phyloP scores from a whole-genome alignment of 2,888 invertebrate species.

The Diadromus collaris region DNA sequence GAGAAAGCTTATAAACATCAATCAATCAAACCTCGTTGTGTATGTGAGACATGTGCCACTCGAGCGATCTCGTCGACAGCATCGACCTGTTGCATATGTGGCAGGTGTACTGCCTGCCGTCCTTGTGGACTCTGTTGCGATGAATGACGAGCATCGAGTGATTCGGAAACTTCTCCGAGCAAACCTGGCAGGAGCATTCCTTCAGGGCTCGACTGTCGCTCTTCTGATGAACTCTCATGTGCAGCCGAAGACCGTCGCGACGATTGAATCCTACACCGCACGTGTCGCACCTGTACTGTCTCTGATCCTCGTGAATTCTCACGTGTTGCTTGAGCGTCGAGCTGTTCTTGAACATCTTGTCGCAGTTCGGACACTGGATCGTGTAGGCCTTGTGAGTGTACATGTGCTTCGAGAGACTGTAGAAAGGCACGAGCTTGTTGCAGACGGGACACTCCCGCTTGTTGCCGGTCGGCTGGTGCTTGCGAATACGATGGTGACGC shows the following conservation, averaged over 20 bases:
- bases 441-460: constrained; percentile 77
- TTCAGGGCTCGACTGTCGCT: constrained; percentile 76
- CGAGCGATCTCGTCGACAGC: constrained; percentile 76
- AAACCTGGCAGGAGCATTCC: constrained; percentile 78
- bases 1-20: too few species aligned
- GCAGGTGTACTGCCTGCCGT: constrained; percentile 77
- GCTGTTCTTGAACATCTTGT: constrained; percentile 79
- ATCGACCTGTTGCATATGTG: constrained; percentile 78
- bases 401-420: constrained; percentile 79
- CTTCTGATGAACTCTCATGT: constrained; percentile 78
- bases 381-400: constrained; percentile 78
- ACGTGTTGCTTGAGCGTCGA: constrained; percentile 78
- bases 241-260: constrained; percentile 76
- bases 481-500: constrained; percentile 77
- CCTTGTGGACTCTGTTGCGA: constrained; percentile 77
- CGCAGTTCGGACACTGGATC: constrained; percentile 78
- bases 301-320: constrained; percentile 78
- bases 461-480: constrained; percentile 76
- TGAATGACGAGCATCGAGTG: constrained; percentile 79
- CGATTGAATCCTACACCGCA: constrained; percentile 79
- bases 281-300: constrained; percentile 77
- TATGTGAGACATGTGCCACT: constrained; percentile 78
- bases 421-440: constrained; percentile 77
- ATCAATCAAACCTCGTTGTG: constrained; percentile 75
- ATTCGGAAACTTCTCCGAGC: constrained; percentile 78